Percentiles rank a stretch among this genome's conserved stretches.
Evolutionary conservation across 2,888 invertebrate species (phyloP).

Genomic region (Antheraea assamensis): DNA sequence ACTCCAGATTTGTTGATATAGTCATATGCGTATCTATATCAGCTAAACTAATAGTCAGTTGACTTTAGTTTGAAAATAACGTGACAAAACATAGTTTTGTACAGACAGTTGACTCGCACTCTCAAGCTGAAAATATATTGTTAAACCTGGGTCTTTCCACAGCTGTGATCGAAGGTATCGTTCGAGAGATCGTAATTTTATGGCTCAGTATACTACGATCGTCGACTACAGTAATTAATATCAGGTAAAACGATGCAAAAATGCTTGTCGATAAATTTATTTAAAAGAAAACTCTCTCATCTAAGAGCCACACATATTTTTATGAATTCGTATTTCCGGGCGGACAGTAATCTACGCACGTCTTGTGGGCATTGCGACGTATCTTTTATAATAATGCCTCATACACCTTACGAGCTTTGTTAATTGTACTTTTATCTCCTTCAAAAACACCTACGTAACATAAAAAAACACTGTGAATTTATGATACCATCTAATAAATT

Average conservation of each 20-base stretch:
- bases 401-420: not conserved
- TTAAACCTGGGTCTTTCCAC: no score
- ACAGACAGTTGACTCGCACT: no score
- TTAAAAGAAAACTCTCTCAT: not conserved
- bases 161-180: no score
- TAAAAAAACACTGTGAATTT: not conserved
- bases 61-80: no score
- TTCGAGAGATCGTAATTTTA: no score
- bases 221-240: not conserved
- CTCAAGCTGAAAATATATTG: no score
- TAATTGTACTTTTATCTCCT: constrained; percentile 7
- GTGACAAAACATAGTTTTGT: no score
- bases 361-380: constrained; percentile 6
- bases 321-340: constrained; percentile 13
- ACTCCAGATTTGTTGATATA: no score
- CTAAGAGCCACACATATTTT: not conserved
- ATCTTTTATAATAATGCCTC: constrained; percentile 14
- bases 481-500: not conserved
- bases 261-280: not conserved
- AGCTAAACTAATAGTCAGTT: no score
- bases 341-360: constrained; percentile 18
- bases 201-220: not conserved
- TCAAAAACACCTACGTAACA: not conserved
- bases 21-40: no score
- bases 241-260: not conserved